A percentile compares a stretch with the other conserved stretches of the same genome.
Conservation (phyloP, 2,888 invertebrate genomes). For the Aphidoletes aphidimyza region DNA sequence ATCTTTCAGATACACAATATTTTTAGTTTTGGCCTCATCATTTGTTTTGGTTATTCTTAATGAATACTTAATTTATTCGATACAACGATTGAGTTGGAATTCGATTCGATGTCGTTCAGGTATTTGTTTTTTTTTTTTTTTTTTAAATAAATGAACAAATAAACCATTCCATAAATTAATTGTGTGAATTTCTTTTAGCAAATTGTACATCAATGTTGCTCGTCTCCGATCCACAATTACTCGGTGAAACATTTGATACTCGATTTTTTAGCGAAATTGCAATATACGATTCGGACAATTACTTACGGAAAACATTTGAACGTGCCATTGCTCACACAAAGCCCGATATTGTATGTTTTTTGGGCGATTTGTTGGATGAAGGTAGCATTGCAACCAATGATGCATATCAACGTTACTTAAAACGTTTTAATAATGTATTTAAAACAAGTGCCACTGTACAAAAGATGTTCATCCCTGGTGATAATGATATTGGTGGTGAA, state of each 20-base stretch:
- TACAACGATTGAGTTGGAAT: constrained; percentile 64
- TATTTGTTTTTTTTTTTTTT: too few species aligned
- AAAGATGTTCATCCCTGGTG: constrained; percentile 91
- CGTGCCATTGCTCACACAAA: constrained; percentile 76
- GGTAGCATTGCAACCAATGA: constrained; percentile 78
- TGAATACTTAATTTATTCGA: constrained; percentile 63
- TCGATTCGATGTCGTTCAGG: constrained; percentile 64
- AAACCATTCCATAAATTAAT: not conserved
- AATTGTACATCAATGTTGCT: constrained; percentile 75
- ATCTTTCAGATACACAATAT: not conserved
- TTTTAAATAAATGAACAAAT: too few species aligned
- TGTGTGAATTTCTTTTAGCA: constrained; percentile 60
- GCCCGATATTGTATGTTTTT: constrained; percentile 87
- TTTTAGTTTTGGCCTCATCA: constrained; percentile 60
- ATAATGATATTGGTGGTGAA: constrained; percentile 98
- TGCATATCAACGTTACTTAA: constrained; percentile 77
- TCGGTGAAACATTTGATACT: constrained; percentile 82
- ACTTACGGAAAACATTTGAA: constrained; percentile 80
- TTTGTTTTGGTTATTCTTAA: constrained; percentile 63
- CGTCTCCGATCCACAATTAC: constrained; percentile 92
- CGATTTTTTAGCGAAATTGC: constrained; percentile 76
- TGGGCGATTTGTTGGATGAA: constrained; percentile 96
- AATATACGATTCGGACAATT: constrained; percentile 91
- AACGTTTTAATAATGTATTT: constrained; percentile 75
- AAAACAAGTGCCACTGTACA: constrained; percentile 61